Conservation (phyloP, 1,140 invertebrate species). For the Pogonomyrmex californicus region DNA sequence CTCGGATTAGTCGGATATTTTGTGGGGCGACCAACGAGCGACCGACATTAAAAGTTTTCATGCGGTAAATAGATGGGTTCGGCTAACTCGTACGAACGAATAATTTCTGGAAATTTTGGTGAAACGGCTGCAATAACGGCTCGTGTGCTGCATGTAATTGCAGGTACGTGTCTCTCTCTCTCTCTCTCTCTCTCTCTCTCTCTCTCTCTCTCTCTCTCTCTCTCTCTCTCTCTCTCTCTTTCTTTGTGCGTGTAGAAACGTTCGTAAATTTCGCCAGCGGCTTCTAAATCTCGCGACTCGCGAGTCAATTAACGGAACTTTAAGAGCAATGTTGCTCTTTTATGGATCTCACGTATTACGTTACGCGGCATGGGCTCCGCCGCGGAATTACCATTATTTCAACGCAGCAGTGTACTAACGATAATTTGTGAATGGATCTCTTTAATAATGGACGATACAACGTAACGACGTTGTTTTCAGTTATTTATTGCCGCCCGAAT, state of each 20-base stretch:
- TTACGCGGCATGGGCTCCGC: neutral
- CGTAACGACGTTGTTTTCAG: neutral
- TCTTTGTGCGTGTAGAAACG: constrained; percentile 19
- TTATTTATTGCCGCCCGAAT: neutral
- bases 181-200: too few relatives aligned
- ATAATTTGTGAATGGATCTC: neutral
- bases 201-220: too few relatives aligned
- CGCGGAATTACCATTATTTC: constrained; percentile 10
- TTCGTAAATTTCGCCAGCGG: constrained; percentile 24
- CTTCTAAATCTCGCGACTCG: constrained; percentile 43
- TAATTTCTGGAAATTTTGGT: constrained; percentile 51
- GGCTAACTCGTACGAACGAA: neutral
- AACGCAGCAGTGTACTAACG: neutral
- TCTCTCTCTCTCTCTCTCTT: too few relatives aligned
- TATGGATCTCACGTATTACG: neutral
- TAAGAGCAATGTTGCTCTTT: constrained; percentile 51
- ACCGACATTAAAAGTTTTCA: constrained; percentile 15
- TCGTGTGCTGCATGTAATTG: constrained; percentile 24
- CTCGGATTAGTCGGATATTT: constrained; percentile 18
- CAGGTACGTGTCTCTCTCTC: too few relatives aligned
- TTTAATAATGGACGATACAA: constrained; percentile 21
- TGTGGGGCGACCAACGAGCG: neutral
- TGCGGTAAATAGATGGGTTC: neutral
- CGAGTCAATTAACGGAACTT: constrained; percentile 57
- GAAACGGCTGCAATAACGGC: constrained; percentile 48